Evolutionary conservation across 2,888 invertebrate species (phyloP).

Genomic region (Anthrax anthrax): DNA sequence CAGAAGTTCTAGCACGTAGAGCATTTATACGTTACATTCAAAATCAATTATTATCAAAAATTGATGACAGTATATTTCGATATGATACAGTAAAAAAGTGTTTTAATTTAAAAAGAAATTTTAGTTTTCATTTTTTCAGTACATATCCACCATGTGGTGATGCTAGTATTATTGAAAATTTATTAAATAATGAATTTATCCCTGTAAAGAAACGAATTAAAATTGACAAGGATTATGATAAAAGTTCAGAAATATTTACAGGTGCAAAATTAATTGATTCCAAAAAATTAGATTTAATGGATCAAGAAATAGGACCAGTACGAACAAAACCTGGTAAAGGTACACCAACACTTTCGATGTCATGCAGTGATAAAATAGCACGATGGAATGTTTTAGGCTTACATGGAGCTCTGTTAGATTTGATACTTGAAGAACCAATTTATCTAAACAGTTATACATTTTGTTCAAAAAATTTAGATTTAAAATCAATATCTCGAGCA

Average conservation of each 20-base stretch:
- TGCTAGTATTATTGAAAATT: conserved; percentile 51
- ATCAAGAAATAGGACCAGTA: conserved; percentile 55
- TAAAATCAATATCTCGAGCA: conserved; percentile 42
- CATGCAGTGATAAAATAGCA: conserved; percentile 89
- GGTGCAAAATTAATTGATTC: conserved; percentile 67
- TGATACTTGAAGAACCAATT: conserved; percentile 51
- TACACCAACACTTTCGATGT: conserved; percentile 73
- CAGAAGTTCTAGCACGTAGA: conserved; percentile 75
- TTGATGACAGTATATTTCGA: conserved; percentile 23
- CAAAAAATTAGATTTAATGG: conserved; percentile 38
- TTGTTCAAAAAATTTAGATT: conserved; percentile 48
- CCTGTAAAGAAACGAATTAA: conserved; percentile 15
- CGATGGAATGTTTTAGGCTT: conserved; percentile 77
- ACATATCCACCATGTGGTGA: conserved; percentile 89
- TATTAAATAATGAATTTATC: conserved; percentile 1
- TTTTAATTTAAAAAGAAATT: conserved; percentile 39
- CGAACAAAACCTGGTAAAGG: conserved; percentile 87
- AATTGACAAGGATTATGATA: conserved; percentile 5
- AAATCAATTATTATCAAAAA: conserved; percentile 38
- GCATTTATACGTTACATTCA: conserved; percentile 67
- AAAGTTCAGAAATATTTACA: conserved; percentile 36
- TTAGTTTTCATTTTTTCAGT: conserved; percentile 69
- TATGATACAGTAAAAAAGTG: conserved; percentile 22
- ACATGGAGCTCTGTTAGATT: conserved; percentile 65
- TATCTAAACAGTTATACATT: conserved; percentile 56